Base-by-base conservation (phyloP, 2,888 invertebrate genomes). In the Synergus itoensis region DNA sequence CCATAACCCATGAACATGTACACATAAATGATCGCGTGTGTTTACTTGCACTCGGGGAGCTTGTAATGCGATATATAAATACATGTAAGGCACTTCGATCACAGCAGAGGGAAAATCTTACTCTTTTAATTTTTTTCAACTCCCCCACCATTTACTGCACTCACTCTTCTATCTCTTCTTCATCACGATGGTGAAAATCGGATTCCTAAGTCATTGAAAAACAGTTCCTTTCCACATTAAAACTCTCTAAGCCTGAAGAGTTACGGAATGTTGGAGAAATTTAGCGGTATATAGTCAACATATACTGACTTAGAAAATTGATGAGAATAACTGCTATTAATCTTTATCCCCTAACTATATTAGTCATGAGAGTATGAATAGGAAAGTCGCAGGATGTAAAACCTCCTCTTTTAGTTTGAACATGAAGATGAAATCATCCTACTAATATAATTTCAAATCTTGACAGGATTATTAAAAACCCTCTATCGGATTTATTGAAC, bases 21-120 rank as follows among this genome's bases (percentile, higher is more conserved):
- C 76, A 62, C 43, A 41, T 45, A 41, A 60, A 43, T 41, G 43
- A 76, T 21, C 53, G 45, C 36, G 21, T 40, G 64, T 48, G 53
- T 77, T 63, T 48, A 65, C 53, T 48, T 63, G 62, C 48, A 53
- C 53, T 63, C 28, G n/a, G n/a, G 5, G 14, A 18, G 16, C 48
- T 21, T 53, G 28, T 77, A 77, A 65, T 77, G 65, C 21, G 21
- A 48, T 63, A 78, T 36, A 78, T 78, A 78, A 76, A 63, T 78
- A 75, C 28, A n/a, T 57, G 73, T 62, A 48, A 62, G 21, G 18
- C 41, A 76, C 40, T 80, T 84, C 73, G 77, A 73, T 77, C 76
- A 69, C 79, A 82, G 78, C 77, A 77, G 81, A 78, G 78, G 79
- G 80, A 83, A 76, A 79, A 64, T 60, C 36, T 43, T 48, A 1